Evolutionary conservation across 2,797 vertebrate genomes (phyloP), one percentile per base, ranked within the genome.

Genomic region (Bucorvus abyssinicus): DNA sequence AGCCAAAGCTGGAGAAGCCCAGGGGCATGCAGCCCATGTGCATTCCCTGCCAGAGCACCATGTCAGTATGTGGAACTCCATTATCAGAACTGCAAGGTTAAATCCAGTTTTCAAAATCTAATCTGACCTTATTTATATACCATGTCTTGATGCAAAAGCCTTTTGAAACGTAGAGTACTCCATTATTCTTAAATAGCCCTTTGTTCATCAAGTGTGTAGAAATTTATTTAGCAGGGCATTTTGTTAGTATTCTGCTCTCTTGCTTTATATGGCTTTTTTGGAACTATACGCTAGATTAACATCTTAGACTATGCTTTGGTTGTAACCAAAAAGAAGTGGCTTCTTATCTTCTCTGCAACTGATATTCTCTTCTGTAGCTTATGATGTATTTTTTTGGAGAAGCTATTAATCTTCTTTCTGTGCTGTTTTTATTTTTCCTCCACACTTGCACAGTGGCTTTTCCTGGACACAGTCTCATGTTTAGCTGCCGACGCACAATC

Each of bases 321-420:
- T 87, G 68, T 89, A 91, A 91, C 63, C 38, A 84, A 74, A 93
- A 94, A 93, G 65, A 74, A 95, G 77, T 80, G 79, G 36, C 56
- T 88, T 55, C 95, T 94, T 95, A 93, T 96, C 96, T 95, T 80
- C 91, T 92, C 60, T 90, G 89, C 92, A 92, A 68, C 57, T 84
- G 32, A n/a, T 22, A 15, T 73, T 61, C 57, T 93, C 44, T 86
- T 93, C 68, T 80, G 29, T 83, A 84, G 60, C 34, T 76, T 71
- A 68, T 64, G 87, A 12, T 56, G n/a, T 47, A 11, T 73, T 65
- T 45, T 81, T 85, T 86, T 82, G 1, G 60, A 86, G 68, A 52
- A 20, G 32, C 49, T 70, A 52, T 91, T 91, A 87, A 80, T 93
- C 79, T 68, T 90, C 13, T 84, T 67, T 64, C 27, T 70, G 5